These are phyloP conservation scores for Cantharis rustica DNA, from an alignment of 2,888 invertebrate genomes.

Conservation along the genomic window DNA sequence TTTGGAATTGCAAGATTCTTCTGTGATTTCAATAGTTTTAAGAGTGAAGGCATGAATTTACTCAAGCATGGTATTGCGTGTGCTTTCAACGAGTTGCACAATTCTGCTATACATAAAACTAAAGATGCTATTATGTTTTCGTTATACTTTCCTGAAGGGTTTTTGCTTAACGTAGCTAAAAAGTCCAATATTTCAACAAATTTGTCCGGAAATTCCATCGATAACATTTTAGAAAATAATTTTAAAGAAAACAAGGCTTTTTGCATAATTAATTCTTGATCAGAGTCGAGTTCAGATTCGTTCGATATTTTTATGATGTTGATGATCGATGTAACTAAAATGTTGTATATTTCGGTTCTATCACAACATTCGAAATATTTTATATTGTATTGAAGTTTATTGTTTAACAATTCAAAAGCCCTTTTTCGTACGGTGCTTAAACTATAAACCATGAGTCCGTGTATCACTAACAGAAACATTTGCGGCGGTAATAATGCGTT, in stretches of 20 bases:
- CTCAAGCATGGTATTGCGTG: constrained; percentile 76
- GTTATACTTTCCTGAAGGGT: constrained; percentile 54
- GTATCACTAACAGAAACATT: constrained; percentile 79
- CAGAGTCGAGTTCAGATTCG: constrained; percentile 57
- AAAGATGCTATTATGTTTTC: constrained; percentile 74
- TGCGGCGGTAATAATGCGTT: constrained; percentile 78
- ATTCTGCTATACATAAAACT: constrained; percentile 77
- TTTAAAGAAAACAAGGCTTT: constrained; percentile 83
- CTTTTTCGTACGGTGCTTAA: constrained; percentile 75
- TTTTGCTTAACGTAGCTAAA: constrained; percentile 66
- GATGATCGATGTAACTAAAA: constrained; percentile 66
- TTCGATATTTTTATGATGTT: constrained; percentile 62
- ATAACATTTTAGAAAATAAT: constrained; percentile 76
- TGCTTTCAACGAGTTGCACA: constrained; percentile 75
- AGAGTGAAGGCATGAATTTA: constrained; percentile 77
- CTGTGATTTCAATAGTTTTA: constrained; percentile 67
- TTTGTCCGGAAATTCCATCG: constrained; percentile 66
- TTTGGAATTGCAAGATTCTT: constrained; percentile 65
- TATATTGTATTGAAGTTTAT: constrained; percentile 73
- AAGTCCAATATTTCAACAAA: constrained; percentile 74
- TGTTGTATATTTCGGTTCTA: constrained; percentile 56
- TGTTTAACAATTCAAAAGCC: constrained; percentile 83
- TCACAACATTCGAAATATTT: constrained; percentile 63
- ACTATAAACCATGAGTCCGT: constrained; percentile 73
- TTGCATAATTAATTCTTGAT: constrained; percentile 76